Base-by-base conservation (phyloP, 2,888 invertebrate genomes). In the Apoderus coryli region DNA sequence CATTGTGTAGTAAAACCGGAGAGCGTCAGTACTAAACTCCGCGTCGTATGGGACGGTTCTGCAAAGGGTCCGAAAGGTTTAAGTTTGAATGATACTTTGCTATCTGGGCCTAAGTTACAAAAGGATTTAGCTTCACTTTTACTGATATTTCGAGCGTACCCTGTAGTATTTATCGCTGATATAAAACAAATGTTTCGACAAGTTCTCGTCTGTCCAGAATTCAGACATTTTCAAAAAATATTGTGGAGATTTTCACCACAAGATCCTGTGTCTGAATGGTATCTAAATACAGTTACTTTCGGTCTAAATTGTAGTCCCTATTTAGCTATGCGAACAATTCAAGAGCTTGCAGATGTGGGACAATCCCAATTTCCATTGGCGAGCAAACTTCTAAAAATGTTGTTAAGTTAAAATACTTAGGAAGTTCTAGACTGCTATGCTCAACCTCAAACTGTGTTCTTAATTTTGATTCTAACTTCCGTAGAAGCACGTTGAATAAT, bases 1-100 rank as follows among this genome's bases (percentile, higher is more conserved):
- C 33, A 31, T 16, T 29, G 24, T 25, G 26, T 39, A 1, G 7
- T 34, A 15, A 27, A 26, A 14, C 33, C 38, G 6, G 25, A 33
- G 2, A 35, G 27, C 13, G 22, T 16, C 3, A 30, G 25, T 4
- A 31, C 34, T 4, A 34, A 36, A 29, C 11, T 37, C 7, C 27
- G 37, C 5, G 33, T 37, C 3, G 39, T 33, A 4, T 32, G 7
- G 7, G 28, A 33, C 15, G 27, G 10, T 22, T 19, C 22, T 4
- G 32, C 28, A 10, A 27, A 28, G 10, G 28, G 23, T 5, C 19
- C 24, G 7, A 22, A 29, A 19, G 22, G 23, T n/a, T 7, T 32
- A 7, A 22, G 22, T 11, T 14, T 32, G 4, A 31, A 31, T 16
- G 26, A 31, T 15, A 26, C 31, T n/a, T 11, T 25, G 5, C 19